Evolutionary conservation across 2,113 vertebrate species (phyloP), one percentile per base, ranked within the genome.

Genomic region (Bucco capensis): DNA sequence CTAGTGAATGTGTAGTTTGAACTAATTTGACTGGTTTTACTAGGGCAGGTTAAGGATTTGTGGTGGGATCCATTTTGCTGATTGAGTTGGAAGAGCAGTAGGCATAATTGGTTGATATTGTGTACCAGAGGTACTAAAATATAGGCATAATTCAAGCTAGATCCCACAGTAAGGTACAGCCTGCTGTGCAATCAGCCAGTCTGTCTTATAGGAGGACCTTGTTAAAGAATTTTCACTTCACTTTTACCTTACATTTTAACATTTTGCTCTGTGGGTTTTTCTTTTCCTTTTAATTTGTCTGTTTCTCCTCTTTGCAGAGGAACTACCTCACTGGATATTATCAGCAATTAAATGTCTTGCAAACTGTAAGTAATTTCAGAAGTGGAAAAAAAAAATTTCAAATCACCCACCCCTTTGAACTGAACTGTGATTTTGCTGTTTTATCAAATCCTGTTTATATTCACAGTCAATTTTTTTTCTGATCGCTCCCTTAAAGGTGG

Each of bases 261-360:
- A 8, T 18, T 66, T 92, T 54, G 40, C 5, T 47, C 22, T 9
- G 2, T 0, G 2, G 40, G 40, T 42, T 42, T 42, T 12, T 15
- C 9, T 14, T 16, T 9, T 31, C 2, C 11, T 44, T 64, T 65
- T 58, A 28, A 82, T 84, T 88, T 86, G 7, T 38, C 23, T 54
- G 2, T 93, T 94, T 85, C 23, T 90, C 19, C 76, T 8, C 24
- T 50, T 2, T 80, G 30, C 84, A 98, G 98, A 98, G 56, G 98
- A 98, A 53, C 96, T 98, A 95, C 98, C 98, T 94, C 97, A 98
- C n/a, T 98, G 98, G 98, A 98, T 98, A 78, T 93, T 98, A 86
- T 98, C 98, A 15, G 98, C 98, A 87, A 98, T 98, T 98, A 98
- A 98, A 90, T 98, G 98, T 94, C 92, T 98, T 80, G 98, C 97